These are phyloP conservation scores for Gymnosoma rotundatum DNA, from an alignment of 2,888 invertebrate genomes.

Conservation along the genomic window DNA sequence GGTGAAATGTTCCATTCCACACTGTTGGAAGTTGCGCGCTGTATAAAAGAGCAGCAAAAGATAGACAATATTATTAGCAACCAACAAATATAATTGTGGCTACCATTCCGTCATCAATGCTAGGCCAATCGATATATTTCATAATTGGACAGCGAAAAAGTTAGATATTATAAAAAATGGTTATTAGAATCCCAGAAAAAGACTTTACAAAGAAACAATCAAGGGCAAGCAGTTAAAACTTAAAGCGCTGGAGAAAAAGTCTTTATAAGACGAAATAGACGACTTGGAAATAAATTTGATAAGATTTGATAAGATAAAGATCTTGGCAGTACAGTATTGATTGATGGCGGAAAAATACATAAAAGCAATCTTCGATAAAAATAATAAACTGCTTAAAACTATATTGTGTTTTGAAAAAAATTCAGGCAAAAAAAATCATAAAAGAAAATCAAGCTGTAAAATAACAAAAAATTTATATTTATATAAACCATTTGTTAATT, in stretches of 20 bases:
- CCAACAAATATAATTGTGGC: constrained; percentile 59
- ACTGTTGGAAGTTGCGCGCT: constrained; percentile 11
- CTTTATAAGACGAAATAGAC: constrained; percentile 37
- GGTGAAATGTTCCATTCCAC: constrained; percentile 59
- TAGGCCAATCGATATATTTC: constrained; percentile 18
- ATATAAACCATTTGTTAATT: too few species aligned
- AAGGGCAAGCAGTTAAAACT: constrained; percentile 31
- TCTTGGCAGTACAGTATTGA: constrained; percentile 1
- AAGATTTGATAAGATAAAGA: constrained; percentile 49
- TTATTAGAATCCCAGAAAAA: too few species aligned
- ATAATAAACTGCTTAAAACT: too few species aligned
- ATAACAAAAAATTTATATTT: too few species aligned
- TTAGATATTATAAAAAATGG: constrained; percentile 6
- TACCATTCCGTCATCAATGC: constrained; percentile 45
- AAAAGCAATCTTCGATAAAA: too few species aligned
- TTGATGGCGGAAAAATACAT: constrained; percentile 38
- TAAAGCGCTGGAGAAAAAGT: constrained; percentile 54
- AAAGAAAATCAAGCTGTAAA: background rate
- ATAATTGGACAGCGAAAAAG: constrained; percentile 4
- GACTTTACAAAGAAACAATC: constrained; percentile 40
- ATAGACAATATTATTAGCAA: constrained; percentile 56
- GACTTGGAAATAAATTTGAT: constrained; percentile 46
- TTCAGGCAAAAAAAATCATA: background rate
- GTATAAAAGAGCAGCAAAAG: constrained; percentile 59
- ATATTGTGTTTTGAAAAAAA: constrained; percentile 7